Conservation (phyloP, 2,113 vertebrate genomes). For the Polypterus bichir region DNA sequence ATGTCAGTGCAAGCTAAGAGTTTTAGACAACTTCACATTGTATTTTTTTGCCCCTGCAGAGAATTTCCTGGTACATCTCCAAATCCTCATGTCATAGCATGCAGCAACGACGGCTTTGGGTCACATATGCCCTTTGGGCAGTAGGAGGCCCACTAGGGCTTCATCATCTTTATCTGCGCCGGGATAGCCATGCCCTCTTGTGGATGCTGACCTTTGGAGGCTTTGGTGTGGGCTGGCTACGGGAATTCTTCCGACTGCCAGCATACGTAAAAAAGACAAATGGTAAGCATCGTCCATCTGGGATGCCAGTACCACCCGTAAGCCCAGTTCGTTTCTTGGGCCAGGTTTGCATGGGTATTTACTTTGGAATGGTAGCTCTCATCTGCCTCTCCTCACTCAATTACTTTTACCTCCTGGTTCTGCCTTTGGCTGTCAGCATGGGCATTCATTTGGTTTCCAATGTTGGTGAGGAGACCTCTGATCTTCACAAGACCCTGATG, state of each 20-base stretch:
- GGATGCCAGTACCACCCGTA: constrained; percentile 29
- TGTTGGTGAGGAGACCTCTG: constrained; percentile 62
- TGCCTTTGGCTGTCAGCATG: constrained; percentile 65
- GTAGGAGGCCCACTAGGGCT: constrained; percentile 68
- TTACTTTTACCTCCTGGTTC: constrained; percentile 60
- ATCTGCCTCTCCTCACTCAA: constrained; percentile 61
- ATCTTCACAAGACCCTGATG: constrained; percentile 48
- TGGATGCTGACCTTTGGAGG: constrained; percentile 80
- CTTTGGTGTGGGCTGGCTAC: constrained; percentile 69
- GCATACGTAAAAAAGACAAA: constrained; percentile 52
- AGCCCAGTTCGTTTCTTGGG: constrained; percentile 51
- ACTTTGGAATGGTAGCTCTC: constrained; percentile 65
- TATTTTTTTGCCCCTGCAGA: no score
- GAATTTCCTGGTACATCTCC: no score
- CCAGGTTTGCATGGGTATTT: constrained; percentile 66
- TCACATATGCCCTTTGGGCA: constrained; percentile 71
- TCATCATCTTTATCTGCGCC: constrained; percentile 75
- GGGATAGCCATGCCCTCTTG: constrained; percentile 75
- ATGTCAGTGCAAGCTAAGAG: no score
- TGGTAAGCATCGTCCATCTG: not conserved
- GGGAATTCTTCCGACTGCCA: constrained; percentile 68
- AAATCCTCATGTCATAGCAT: constrained; percentile 27
- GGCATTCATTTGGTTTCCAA: constrained; percentile 71
- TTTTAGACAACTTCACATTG: no score
- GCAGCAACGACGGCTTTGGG: constrained; percentile 55